A percentile compares a stretch with the other conserved stretches of the same genome.
Evolutionary conservation across 2,888 invertebrate species (phyloP).

Genomic region (Tyria jacobaeae): DNA sequence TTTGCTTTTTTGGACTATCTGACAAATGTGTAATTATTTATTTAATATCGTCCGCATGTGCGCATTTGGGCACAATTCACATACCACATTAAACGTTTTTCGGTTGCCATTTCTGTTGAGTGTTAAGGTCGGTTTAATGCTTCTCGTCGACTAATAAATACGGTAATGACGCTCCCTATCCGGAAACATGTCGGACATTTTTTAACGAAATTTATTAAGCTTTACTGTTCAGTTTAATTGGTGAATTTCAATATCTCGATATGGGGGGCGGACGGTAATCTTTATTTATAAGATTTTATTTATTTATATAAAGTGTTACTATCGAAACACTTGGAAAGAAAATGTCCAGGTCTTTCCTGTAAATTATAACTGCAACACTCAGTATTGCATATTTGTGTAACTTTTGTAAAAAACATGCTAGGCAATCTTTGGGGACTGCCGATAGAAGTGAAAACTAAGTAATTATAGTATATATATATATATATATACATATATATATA

Average conservation of each 20-base stretch:
- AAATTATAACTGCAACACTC: no score
- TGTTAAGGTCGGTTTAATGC: conserved; percentile 62
- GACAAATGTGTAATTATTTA: conserved; percentile 87
- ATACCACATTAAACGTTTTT: conserved; percentile 73
- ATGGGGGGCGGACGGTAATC: conserved; percentile 38
- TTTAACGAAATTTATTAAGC: conserved; percentile 62
- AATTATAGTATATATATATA: no score
- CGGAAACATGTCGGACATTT: conserved; percentile 47
- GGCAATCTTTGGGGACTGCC: no score
- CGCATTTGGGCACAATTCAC: conserved; percentile 82
- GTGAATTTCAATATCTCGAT: conserved; percentile 54
- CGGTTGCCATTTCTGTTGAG: conserved; percentile 62
- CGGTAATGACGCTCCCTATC: conserved; percentile 52
- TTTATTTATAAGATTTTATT: conserved; percentile 3
- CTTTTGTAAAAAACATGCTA: no score
- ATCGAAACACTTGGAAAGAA: no score
- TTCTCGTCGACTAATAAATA: conserved; percentile 55
- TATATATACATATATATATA: no score
- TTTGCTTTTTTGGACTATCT: conserved; percentile 82
- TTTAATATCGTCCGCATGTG: conserved; percentile 78
- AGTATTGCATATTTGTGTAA: no score
- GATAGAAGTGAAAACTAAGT: no score
- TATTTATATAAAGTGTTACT: no score
- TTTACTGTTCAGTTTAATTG: conserved; percentile 64
- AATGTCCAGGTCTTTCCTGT: no score